Conservation (phyloP, 2,797 vertebrate species). For the Phoebastria nigripes region DNA sequence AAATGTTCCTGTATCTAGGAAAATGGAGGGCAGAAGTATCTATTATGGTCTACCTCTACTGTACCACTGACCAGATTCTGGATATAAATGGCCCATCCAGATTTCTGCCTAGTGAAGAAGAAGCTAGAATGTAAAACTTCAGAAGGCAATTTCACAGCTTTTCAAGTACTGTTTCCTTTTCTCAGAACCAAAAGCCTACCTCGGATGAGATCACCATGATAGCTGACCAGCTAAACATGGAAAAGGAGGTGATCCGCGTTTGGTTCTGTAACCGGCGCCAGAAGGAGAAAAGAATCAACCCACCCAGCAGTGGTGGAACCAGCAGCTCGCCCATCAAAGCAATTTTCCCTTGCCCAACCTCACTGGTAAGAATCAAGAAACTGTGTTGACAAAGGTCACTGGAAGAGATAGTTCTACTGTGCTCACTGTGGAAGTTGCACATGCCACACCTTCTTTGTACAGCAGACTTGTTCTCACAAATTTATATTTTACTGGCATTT, state of each 20-base stretch:
- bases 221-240: slow-evolving; percentile 99
- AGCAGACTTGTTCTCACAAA: background rate
- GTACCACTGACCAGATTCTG: background rate
- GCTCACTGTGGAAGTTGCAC: background rate
- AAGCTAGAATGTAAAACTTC: background rate
- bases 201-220: slow-evolving; percentile 99
- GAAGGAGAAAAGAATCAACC: slow-evolving; percentile 98
- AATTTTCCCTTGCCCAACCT: slow-evolving; percentile 90
- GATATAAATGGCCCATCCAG: background rate
- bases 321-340: slow-evolving; percentile 93
- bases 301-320: slow-evolving; percentile 90
- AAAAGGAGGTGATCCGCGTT: slow-evolving; percentile 99
- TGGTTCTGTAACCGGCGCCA: slow-evolving; percentile 99
- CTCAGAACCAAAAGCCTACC: slow-evolving; percentile 99
- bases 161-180: background rate
- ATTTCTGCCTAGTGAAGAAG: background rate
- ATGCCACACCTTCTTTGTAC: background rate
- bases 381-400: background rate
- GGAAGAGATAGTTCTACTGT: background rate
- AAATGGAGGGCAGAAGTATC: background rate
- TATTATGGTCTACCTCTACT: background rate
- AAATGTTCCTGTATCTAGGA: background rate
- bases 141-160: background rate
- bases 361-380: slow-evolving; percentile 82
- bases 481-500: background rate